Evolutionary conservation across 2,797 vertebrate genomes (phyloP), one percentile per base, ranked within the genome.

Genomic region (Tenualosa thibaudeaui): DNA sequence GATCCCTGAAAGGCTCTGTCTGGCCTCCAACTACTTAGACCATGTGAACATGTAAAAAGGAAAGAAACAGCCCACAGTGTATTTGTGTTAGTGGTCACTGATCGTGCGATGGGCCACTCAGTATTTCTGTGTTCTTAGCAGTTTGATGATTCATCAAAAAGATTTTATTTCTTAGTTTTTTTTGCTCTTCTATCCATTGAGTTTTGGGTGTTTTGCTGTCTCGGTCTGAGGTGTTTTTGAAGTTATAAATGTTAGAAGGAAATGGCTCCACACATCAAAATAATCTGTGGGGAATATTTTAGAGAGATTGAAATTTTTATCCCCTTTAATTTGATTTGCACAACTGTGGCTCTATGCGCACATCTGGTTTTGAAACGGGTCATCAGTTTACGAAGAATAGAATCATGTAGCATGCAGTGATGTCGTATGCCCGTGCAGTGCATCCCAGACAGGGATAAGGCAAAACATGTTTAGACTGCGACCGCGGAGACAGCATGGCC

Each of bases 381-480:
- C 40, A 46, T 78, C 40, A 8, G 71, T 78, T 46, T 78, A 78
- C 10, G 40, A 78, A 22, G 37, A 71, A 75, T 15, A 75, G 37
- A 78, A n/a, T 46, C 17, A 19, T 46, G 17, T 78, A 37, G 31
- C 1, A 31, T 31, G 31, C 31, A 31, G 31, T 31, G 31, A 19
- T 15, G 31, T 9, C n/a, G 65, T 78, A 40, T 78, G 17, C 37
- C 6, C 71, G 46, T 49, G 46, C 4, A 15, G 26, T 17, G 26
- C 5, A 78, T 40, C 17, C 71, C 6, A 22, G 40, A 46, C 8
- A 17, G 50, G 82, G 60, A 37, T 15, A 53, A 71, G 37, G 24
- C 31, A 46, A 46, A 24, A 50, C 62, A 60, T 82, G 85, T 88
- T 84, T 84, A 84, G 50, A 86, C 81, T 75, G 8, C 40, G 17